Percentiles rank a stretch among this genome's conserved stretches.
These are phyloP conservation scores for Holcopasites calliopsidis DNA, from an alignment of 1,140 invertebrate genomes.

Conservation along the genomic window DNA sequence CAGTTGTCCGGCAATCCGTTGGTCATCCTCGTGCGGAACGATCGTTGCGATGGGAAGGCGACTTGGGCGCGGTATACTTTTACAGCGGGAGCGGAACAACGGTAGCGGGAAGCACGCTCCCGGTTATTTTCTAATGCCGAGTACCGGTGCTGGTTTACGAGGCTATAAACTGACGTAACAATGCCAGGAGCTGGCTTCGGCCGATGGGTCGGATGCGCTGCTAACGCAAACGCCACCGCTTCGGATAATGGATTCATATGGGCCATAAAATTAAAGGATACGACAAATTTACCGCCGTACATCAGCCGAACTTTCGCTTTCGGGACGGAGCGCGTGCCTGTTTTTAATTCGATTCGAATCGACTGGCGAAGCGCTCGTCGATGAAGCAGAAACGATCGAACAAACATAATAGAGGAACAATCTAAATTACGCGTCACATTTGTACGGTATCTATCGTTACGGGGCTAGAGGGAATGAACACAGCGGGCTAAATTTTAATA, in stretches of 20 bases:
- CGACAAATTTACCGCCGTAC: slow-evolving; percentile 77
- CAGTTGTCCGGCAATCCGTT: background rate
- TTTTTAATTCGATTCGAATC: background rate
- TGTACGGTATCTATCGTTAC: background rate
- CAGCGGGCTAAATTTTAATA: slow-evolving; percentile 12
- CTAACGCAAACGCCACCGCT: slow-evolving; percentile 74
- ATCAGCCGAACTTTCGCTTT: slow-evolving; percentile 52
- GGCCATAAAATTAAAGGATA: slow-evolving; percentile 77
- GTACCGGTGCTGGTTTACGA: slow-evolving; percentile 74
- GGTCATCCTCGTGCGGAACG: background rate
- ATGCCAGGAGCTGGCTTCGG: slow-evolving; percentile 60
- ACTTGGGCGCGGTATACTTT: slow-evolving; percentile 35
- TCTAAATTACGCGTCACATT: no score
- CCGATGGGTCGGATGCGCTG: slow-evolving; percentile 39
- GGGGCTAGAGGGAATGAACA: background rate
- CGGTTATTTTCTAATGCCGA: slow-evolving; percentile 75
- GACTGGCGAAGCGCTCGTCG: background rate
- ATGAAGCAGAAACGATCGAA: background rate
- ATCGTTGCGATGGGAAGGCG: background rate
- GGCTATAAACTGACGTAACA: slow-evolving; percentile 77
- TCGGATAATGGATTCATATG: slow-evolving; percentile 76
- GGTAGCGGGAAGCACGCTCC: slow-evolving; percentile 34
- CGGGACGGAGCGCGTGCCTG: slow-evolving; percentile 23
- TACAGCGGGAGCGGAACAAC: slow-evolving; percentile 38
- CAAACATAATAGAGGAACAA: no score